Base-by-base conservation (phyloP, 1,140 invertebrate genomes). In the Bombus confusus region DNA sequence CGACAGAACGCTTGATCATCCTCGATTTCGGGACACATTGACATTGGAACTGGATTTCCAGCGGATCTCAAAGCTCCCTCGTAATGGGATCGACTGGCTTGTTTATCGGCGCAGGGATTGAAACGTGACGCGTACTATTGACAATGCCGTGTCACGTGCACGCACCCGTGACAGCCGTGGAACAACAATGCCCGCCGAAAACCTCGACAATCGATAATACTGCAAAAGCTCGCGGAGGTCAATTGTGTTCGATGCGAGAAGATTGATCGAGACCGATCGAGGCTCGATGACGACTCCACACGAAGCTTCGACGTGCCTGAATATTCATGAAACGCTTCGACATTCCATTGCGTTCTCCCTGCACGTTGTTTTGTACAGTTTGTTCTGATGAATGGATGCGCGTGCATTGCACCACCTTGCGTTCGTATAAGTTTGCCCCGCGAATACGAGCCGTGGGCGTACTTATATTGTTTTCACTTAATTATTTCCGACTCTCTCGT, bases 71-170 rank as follows among this genome's bases (percentile, higher is more conserved):
- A 52, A 52, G 18, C 47, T 74, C n/a, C 41, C 31, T 31, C 71
- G 72, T 76, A 85, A 90, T 28, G 43, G 57, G 78, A 89, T 84
- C 83, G 15, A 81, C 68, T 74, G 81, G 31, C 66, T 52, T 85
- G 89, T 87, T 87, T 83, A 76, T 66, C 75, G 41, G 74, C 15
- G 64, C 13, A 8, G 13, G 37, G 74, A 64, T 59, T 86, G 82
- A 81, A 86, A 90, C 88, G 82, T 90, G 86, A 90, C 78, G 52
- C 80, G 64, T 52, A 73, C n/a, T 88, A 90, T 86, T 74, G 88
- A 90, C 83, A 80, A 78, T 86, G 64, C n/a, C 62, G 68, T 72
- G 81, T 82, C 90, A 91, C 90, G 89, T 91, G 87, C 80, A 88
- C 81, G 84, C 87, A 87, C 74, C 64, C 89, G 87, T 91, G 90